These are phyloP conservation scores for Pelmatolapia mariae DNA, from an alignment of 2,113 vertebrate genomes.

Conservation along the genomic window DNA sequence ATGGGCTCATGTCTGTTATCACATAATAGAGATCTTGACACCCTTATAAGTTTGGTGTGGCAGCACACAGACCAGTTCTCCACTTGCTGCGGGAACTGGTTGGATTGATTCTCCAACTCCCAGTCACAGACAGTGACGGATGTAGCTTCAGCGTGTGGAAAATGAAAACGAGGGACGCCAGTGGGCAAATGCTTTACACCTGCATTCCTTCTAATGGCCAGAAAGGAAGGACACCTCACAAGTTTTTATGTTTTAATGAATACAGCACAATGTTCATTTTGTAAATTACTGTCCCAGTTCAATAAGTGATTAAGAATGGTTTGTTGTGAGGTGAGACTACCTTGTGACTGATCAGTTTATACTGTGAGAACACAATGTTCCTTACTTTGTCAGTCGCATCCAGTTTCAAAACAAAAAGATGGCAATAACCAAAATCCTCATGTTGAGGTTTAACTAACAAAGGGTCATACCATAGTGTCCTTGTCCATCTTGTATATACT, in stretches of 20 bases:
- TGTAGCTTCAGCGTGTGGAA: not conserved
- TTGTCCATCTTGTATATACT: not conserved
- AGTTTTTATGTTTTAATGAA: not conserved
- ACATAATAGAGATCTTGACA: not conserved
- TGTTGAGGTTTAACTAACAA: not conserved
- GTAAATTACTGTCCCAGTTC: not conserved
- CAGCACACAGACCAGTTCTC: not conserved
- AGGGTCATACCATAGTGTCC: not conserved
- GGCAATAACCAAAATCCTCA: not conserved
- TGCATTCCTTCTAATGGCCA: not conserved
- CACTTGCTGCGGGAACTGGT: not conserved
- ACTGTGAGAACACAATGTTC: not conserved
- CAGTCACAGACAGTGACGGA: not conserved
- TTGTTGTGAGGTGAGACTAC: not conserved
- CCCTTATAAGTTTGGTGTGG: not conserved
- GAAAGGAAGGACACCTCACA: not conserved
- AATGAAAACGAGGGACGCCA: not conserved
- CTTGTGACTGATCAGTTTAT: not conserved
- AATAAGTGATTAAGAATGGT: not conserved
- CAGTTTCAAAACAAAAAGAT: not conserved
- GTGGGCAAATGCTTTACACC: not conserved
- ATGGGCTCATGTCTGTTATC: not conserved
- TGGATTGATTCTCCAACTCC: not conserved
- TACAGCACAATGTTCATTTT: not conserved
- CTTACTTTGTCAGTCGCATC: not conserved